Evolutionary conservation across 2,797 vertebrate species (phyloP).

Genomic region (Phalanger gymnotis): DNA sequence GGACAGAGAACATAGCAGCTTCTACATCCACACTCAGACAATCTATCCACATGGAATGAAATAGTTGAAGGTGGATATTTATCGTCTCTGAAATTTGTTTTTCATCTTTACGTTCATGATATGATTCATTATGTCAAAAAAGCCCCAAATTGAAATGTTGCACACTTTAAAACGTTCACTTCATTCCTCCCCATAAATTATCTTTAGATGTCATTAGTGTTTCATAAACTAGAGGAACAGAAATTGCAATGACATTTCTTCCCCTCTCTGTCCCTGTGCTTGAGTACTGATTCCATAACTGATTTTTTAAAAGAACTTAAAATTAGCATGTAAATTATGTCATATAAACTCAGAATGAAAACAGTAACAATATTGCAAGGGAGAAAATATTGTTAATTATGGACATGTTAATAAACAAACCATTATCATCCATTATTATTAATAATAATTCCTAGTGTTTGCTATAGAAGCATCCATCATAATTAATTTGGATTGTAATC

Average conservation of each 20-base stretch:
- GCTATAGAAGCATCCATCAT: conserved; percentile 65
- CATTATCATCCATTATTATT: conserved; percentile 78
- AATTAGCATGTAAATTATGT: conserved; percentile 82
- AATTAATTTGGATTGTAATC: conserved; percentile 65
- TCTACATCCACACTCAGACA: conserved; percentile 26
- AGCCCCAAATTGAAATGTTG: conserved; percentile 3
- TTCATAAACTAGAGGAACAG: conserved; percentile 59
- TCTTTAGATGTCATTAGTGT: conserved; percentile 29
- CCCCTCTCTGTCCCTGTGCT: conserved; percentile 61
- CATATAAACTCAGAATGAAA: conserved; percentile 75
- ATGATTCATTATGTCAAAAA: conserved; percentile 53
- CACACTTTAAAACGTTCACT: conserved; percentile 39
- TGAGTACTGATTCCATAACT: conserved; percentile 74
- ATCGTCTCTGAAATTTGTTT: conserved; percentile 53
- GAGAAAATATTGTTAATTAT: conserved; percentile 81
- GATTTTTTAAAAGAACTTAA: conserved; percentile 65
- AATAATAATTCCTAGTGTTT: conserved; percentile 72
- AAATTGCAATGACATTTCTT: not conserved
- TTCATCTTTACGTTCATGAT: conserved; percentile 55
- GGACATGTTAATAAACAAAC: conserved; percentile 75
- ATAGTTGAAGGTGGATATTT: conserved; percentile 25
- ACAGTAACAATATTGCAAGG: conserved; percentile 72
- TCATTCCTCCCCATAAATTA: conserved; percentile 47
- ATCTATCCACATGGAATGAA: conserved; percentile 45
- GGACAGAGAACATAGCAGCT: conserved; percentile 34